Base-by-base conservation (phyloP, 2,888 invertebrate species). In the Rotaria magnacalcarata region DNA sequence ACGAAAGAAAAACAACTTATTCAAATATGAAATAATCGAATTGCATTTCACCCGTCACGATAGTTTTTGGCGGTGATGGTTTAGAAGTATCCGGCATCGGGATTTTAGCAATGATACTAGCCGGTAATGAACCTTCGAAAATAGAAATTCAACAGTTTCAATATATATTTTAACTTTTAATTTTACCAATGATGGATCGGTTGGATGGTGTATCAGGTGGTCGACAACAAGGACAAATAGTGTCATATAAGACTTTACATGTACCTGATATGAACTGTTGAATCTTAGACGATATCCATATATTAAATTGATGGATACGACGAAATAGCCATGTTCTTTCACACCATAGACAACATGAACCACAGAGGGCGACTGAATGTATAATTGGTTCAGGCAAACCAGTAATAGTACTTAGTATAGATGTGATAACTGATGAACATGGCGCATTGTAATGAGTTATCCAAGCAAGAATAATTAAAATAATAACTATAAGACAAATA, bases 261-360 rank as follows among this genome's bases (percentile, higher is more conserved):
- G 67, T 67, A 16, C 34, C 67, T 27, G 67, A 67, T 67, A 67
- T 5, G 11, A 67, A 67, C 34, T 34, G 27, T 34, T 27, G 10
- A 34, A 34, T 34, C 8, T 67, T 43, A 43, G 19, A 7, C 47
- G 75, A 43, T 43, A 75, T 75, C 75, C 21, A 75, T 47, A 43
- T 47, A 43, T 75, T 75, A 75, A 75, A 75, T 43, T 75, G 75
- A 75, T 75, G 75, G 47, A 75, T 47, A 43, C 47, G 41, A 24
- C 47, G 75, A 47, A 75, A 75, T 6, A 47, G 19, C 41, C 43
- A 41, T 75, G 75, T 75, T 43, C 14, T 75, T n/a, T 75, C 75
- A 43, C 41, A 47, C 43, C 21, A 75, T 47, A 43, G 10, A 75
- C 41, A 75, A 47, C 75, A 75, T 24, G 43, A 21, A 43, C 75